Base-by-base conservation (phyloP, 64 coral and sea anemone species). In the Stichodactyla helianthus region DNA sequence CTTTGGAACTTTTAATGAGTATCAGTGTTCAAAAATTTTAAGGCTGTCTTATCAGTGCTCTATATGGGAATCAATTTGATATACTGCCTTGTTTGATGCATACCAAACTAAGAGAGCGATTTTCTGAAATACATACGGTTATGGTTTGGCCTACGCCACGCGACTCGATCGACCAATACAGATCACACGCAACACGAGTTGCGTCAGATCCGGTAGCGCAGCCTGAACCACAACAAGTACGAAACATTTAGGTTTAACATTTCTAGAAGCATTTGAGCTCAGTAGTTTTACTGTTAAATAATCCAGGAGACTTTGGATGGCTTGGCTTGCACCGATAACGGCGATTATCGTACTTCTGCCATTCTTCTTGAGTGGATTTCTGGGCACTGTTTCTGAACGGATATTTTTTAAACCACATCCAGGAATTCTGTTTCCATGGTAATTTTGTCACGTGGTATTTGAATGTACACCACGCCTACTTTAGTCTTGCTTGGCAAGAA, bases 401-500 rank as follows among this genome's bases (percentile, higher is more conserved):
- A 23, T 68, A 20, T 7, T 68, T 23, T 27, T 74, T 74, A 4
- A n/a, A 31, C 68, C 25, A 35, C 68, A 74, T 74, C 68, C 68
- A 25, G 68, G 31, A 54, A 13, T 81, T 81, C 20, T 52, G 52
- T 53, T 81, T 51, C 78, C 78, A 74, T 74, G 68, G 68, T 27
- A 74, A 70, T 35, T 74, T 74, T 26, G 25, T 74, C 68, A 11
- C 27, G 12, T 31, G 68, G 68, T 74, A 74, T 9, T n/a, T 74
- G 68, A 74, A 74, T 74, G 26, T n/a, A 31, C 53, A 81, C 51
- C 78, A 81, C 78, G n/a, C 23, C 52, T 81, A 81, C 78, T 53
- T 51, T n/a, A 52, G 15, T 52, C 78, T 81, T 81, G 78, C 78
- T 81, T 81, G 78, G 78, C 78, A 81, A 81, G 78, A 81, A 81